Evolutionary conservation across 2,113 vertebrate genomes (phyloP).

Genomic region (Paramormyrops kingsleyae): DNA sequence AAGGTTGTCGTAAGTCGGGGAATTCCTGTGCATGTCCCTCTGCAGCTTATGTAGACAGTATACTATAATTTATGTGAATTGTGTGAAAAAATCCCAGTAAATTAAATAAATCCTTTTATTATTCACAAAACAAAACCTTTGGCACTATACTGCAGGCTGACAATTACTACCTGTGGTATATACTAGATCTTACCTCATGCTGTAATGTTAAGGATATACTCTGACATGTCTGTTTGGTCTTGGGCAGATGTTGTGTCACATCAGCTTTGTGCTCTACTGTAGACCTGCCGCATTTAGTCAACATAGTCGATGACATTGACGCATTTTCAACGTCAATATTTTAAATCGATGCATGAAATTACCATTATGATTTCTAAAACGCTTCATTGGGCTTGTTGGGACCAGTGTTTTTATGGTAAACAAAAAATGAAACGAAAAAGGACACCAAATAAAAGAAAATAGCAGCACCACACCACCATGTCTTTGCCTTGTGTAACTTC

Average conservation of each 20-base stretch:
- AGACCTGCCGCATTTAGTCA: background rate
- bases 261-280: background rate
- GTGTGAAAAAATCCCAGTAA: background rate
- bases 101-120: background rate
- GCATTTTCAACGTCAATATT: too few relatives aligned
- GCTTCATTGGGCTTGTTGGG: too few relatives aligned
- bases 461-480: too few relatives aligned
- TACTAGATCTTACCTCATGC: background rate
- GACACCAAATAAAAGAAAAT: too few relatives aligned
- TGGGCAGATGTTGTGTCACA: background rate
- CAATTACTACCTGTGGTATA: background rate
- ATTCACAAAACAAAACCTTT: background rate
- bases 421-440: too few relatives aligned
- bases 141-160: background rate
- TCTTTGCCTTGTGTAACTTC: too few relatives aligned
- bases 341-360: too few relatives aligned
- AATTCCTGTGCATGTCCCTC: background rate
- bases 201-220: background rate
- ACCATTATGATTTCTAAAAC: too few relatives aligned
- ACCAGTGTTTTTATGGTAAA: too few relatives aligned
- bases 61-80: background rate
- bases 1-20: background rate
- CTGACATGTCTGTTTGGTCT: background rate
- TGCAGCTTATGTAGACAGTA: background rate
- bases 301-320: too few relatives aligned